Evolutionary conservation across 2,888 invertebrate species (phyloP).

Genomic region (Caenorhabditis zanzibari): DNA sequence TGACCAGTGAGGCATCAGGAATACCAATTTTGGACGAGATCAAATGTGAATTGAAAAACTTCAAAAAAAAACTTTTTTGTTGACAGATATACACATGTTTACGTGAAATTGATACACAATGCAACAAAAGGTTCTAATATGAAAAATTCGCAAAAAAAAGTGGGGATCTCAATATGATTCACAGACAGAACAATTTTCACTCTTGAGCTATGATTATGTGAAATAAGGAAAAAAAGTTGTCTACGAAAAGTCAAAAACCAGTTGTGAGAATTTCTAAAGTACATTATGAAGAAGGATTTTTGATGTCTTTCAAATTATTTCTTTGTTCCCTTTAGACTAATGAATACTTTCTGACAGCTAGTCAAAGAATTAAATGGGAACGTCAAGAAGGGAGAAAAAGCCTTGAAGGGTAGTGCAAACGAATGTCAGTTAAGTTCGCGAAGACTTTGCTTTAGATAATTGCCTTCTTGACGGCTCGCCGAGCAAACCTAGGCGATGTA

Average conservation of each 20-base stretch:
- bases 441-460: conserved; percentile 56
- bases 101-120: conserved; percentile 9
- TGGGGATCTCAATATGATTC: too few species aligned
- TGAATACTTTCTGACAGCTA: conserved; percentile 7
- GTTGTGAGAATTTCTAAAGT: neutral
- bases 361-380: neutral
- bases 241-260: conserved; percentile 13
- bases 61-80: neutral
- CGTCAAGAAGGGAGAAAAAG: conserved; percentile 4
- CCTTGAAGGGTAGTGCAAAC: conserved; percentile 20
- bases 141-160: neutral
- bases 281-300: conserved; percentile 14
- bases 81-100: conserved; percentile 4
- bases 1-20: neutral
- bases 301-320: conserved; percentile 14
- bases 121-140: neutral
- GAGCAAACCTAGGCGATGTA: conserved; percentile 41
- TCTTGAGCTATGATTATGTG: neutral
- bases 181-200: neutral
- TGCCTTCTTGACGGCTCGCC: conserved; percentile 44
- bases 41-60: neutral
- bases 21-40: conserved; percentile 1
- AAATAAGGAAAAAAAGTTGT: conserved; percentile 5
- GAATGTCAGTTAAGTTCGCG: conserved; percentile 42
- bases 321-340: conserved; percentile 2